Evolutionary conservation across 2,888 invertebrate species (phyloP).

Genomic region (Maniola hyperantus): DNA sequence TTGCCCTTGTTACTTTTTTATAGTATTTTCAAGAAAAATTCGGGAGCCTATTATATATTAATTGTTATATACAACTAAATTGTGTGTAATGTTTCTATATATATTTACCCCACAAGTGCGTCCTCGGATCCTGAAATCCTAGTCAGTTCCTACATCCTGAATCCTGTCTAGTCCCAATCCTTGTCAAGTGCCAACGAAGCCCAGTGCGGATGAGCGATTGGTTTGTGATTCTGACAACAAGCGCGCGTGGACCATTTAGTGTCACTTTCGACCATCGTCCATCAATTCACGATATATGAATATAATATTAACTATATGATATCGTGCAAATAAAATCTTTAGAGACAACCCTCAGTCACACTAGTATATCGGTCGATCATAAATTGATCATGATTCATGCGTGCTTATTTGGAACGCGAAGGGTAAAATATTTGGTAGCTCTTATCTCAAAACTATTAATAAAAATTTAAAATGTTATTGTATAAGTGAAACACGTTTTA

Average conservation of each 20-base stretch:
- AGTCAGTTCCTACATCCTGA: constrained; percentile 64
- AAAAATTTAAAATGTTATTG: constrained; percentile 55
- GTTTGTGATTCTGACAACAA: constrained; percentile 27
- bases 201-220: constrained; percentile 56
- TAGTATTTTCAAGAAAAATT: constrained; percentile 25
- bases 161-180: constrained; percentile 78
- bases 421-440: constrained; percentile 52
- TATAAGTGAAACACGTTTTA: constrained; percentile 72
- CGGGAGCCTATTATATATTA: constrained; percentile 39
- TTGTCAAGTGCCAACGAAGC: constrained; percentile 78
- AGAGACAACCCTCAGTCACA: background rate
- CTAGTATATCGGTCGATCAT: background rate
- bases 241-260: constrained; percentile 1
- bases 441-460: constrained; percentile 47
- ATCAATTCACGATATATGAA: background rate
- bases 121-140: constrained; percentile 60
- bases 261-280: background rate
- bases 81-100: constrained; percentile 50
- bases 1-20: constrained; percentile 51
- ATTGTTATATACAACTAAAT: constrained; percentile 47
- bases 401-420: constrained; percentile 21
- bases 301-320: background rate
- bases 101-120: constrained; percentile 43
- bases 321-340: background rate
- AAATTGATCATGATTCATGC: constrained; percentile 5